phyloP scores from a whole-genome alignment of 2,113 vertebrate species.

The Mustela nigripes region DNA sequence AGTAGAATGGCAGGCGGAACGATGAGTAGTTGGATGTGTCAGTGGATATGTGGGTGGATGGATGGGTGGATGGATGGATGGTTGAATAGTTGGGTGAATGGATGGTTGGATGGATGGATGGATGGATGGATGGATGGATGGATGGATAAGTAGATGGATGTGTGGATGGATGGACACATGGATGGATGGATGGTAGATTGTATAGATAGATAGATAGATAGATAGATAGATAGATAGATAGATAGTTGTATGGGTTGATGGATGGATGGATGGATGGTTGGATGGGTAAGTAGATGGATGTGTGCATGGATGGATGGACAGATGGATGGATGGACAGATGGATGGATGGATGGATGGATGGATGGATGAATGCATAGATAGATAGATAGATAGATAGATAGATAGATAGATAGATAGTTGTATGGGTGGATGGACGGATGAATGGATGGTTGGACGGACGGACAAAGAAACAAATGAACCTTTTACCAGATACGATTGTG shows the following conservation, averaged over 20 bases:
- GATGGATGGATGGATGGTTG: too few species aligned
- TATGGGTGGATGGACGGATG: neutral
- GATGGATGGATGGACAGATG: too few species aligned
- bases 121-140: neutral
- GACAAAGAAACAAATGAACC: neutral
- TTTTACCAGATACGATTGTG: neutral
- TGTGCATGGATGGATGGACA: neutral
- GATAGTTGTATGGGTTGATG: neutral
- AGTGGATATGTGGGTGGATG: too few species aligned
- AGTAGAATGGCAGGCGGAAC: neutral
- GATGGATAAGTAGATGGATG: neutral
- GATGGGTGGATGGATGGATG: neutral
- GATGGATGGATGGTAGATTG: neutral
- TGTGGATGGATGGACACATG: neutral
- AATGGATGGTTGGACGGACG: fast-evolving
- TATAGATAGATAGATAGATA: too few species aligned
- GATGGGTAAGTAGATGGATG: too few species aligned
- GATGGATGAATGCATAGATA: neutral
- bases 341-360: neutral
- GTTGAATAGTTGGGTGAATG: neutral
- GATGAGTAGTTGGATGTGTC: fast-evolving
- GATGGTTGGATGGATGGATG: neutral
- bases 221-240: neutral
- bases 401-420: neutral
- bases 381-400: neutral